Percentiles rank a stretch among this genome's conserved stretches.
These are phyloP conservation scores for Heliocidaris erythrogramma DNA, from an alignment of 35 echinoderm and acorn worm species.

Conservation along the genomic window DNA sequence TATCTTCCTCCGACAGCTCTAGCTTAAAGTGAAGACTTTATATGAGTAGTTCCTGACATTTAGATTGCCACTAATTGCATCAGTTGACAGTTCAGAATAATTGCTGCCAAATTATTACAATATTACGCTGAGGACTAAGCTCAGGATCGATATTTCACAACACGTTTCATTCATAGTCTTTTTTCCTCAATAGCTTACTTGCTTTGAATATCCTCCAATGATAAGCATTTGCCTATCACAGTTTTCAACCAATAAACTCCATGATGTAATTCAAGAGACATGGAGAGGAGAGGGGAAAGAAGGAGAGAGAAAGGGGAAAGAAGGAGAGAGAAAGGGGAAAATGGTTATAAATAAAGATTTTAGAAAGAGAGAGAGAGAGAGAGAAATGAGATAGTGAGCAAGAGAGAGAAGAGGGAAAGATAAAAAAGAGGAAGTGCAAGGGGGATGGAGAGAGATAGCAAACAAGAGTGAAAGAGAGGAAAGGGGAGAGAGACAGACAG, in stretches of 20 bases:
- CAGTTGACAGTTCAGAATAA: not conserved
- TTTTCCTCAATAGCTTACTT: no score
- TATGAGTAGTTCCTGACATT: conserved; percentile 1
- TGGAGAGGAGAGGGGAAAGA: not conserved
- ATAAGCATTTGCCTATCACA: no score
- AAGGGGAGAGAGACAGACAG: no score
- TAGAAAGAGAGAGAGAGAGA: not conserved
- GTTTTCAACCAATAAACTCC: no score
- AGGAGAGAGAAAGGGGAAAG: not conserved
- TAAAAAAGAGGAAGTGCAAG: not conserved
- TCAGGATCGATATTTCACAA: not conserved
- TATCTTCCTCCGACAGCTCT: conserved; percentile 7
- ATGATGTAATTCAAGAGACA: not conserved
- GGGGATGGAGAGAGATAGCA: not conserved
- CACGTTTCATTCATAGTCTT: no score
- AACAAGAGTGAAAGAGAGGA: no score
- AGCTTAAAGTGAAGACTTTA: not conserved
- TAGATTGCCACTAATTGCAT: not conserved
- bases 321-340: not conserved
- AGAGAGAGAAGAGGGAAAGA: not conserved
- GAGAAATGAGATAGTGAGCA: not conserved
- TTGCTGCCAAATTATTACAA: not conserved
- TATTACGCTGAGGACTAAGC: not conserved
- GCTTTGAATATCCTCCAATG: not conserved
- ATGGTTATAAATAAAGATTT: not conserved